Conservation (phyloP, 2,797 vertebrate genomes). For the Hephaestus fuliginosus region DNA sequence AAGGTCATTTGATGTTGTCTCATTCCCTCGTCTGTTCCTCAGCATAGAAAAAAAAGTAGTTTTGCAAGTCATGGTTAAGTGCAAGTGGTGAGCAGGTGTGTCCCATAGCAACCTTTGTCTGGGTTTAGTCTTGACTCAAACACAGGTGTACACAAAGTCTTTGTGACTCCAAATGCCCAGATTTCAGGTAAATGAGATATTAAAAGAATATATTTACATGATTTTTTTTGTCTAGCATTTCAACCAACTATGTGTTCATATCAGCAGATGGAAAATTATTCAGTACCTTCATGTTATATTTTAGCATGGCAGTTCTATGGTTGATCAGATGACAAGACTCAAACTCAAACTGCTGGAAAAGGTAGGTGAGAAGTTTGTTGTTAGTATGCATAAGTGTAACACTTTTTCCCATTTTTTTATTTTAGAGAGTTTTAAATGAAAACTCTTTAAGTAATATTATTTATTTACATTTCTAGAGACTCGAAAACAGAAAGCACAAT, state of each 20-base stretch:
- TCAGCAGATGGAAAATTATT: background rate
- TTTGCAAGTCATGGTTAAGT: constrained; percentile 9
- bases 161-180: constrained; percentile 28
- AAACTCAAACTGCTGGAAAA: constrained; percentile 88
- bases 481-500: constrained; percentile 84
- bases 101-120: constrained; percentile 74
- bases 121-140: constrained; percentile 37
- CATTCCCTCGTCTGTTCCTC: background rate
- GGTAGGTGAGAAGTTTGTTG: constrained; percentile 72
- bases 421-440: background rate
- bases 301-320: constrained; percentile 76
- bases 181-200: constrained; percentile 40
- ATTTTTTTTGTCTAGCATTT: constrained; percentile 23
- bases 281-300: background rate
- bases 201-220: background rate
- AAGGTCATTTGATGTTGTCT: background rate
- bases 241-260: background rate
- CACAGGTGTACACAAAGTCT: constrained; percentile 17
- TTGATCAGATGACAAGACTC: constrained; percentile 86
- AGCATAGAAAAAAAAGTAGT: constrained; percentile 25
- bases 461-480: constrained; percentile 78
- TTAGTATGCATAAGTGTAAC: background rate
- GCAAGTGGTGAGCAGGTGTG: constrained; percentile 47
- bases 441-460: background rate
- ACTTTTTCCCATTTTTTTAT: background rate